Base-by-base conservation (phyloP, 2,888 invertebrate species). In the Leptinotarsa tumamoca region DNA sequence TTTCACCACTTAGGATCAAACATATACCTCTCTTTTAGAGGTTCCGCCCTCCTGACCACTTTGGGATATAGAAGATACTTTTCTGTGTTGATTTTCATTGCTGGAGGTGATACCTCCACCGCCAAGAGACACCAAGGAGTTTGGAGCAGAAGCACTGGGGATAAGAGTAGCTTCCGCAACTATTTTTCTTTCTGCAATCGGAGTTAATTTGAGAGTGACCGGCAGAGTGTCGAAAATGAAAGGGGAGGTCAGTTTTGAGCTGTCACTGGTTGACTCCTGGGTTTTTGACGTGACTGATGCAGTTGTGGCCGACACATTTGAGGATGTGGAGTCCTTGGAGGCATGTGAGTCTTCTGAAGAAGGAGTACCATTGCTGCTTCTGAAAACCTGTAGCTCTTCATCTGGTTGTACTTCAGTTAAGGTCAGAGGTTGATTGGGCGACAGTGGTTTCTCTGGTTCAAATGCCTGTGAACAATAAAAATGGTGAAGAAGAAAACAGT, bases 21-120 rank as follows among this genome's bases (percentile, higher is more conserved):
- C 91, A 83, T 91, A 91, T 71, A 91, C 91, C 82, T 91, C 91
- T 61, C 91, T 85, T 80, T 91, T 90, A 13, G 88, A 88, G 1
- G 89, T 86, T 54, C 86, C 79, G 5, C 77, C 71, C 5, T 86
- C 14, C 83, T 87, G 13, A 84, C 87, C 87, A 15, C 86, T 88
- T 79, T 90, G 88, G 51, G 90, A 88, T 58, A 87, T 85, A 10
- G 85, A 82, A 7, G 88, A 88, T 5, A 90, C 89, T 80, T 91
- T 91, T 78, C 91, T 87, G 72, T 82, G 87, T 80, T 33, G 63
- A 7, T 14, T 43, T 4, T 63, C 63, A 63, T 15, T 63, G 63
- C 75, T 84, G 21, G 82, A 82, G 14, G 81, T 84, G 10, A 13
- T 10, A 13, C 84, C 84, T 5, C 67, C 72, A 23, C 78, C 79